Percentiles rank a stretch among this genome's conserved stretches.
Evolutionary conservation across 2,888 invertebrate genomes (phyloP).

Genomic region (Cenopis cana): DNA sequence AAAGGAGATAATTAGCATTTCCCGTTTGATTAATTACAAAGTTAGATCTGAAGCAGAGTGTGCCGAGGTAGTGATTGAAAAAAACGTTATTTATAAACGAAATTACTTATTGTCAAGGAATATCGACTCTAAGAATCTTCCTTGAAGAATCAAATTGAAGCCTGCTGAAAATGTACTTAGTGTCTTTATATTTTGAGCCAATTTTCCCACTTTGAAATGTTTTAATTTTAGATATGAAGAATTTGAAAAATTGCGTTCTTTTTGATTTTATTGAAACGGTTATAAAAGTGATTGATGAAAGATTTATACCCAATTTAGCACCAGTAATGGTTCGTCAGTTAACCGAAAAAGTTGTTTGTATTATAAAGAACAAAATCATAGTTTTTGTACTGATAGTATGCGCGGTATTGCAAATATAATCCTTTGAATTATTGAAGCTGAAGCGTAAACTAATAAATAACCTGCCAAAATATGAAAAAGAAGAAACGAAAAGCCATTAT

Average conservation of each 20-base stretch:
- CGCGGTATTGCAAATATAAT: not conserved
- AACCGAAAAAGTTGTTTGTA: too few relatives aligned
- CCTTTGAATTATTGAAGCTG: not conserved
- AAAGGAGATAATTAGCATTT: slow-evolving; percentile 18
- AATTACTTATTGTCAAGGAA: not conserved
- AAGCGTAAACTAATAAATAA: not conserved
- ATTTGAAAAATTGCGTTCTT: slow-evolving; percentile 5
- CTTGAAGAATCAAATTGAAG: not conserved
- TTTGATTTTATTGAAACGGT: not conserved
- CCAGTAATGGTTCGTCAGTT: not conserved
- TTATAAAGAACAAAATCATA: too few relatives aligned
- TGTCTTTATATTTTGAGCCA: not conserved
- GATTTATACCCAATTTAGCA: not conserved
- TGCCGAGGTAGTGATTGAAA: not conserved
- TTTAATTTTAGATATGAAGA: not conserved
- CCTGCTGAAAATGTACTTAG: not conserved
- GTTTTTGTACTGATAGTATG: too few relatives aligned
- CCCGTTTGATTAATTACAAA: slow-evolving; percentile 7
- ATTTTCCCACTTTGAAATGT: not conserved
- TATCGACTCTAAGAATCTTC: not conserved
- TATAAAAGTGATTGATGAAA: not conserved
- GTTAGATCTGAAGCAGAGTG: not conserved
- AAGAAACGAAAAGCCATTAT: not conserved
- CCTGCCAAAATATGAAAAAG: not conserved
- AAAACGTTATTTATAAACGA: not conserved